A percentile compares a stretch with the other conserved stretches of the same genome.
These are phyloP conservation scores for Otolemur crassicaudatus DNA, from an alignment of 2,797 vertebrate genomes.

Conservation along the genomic window DNA sequence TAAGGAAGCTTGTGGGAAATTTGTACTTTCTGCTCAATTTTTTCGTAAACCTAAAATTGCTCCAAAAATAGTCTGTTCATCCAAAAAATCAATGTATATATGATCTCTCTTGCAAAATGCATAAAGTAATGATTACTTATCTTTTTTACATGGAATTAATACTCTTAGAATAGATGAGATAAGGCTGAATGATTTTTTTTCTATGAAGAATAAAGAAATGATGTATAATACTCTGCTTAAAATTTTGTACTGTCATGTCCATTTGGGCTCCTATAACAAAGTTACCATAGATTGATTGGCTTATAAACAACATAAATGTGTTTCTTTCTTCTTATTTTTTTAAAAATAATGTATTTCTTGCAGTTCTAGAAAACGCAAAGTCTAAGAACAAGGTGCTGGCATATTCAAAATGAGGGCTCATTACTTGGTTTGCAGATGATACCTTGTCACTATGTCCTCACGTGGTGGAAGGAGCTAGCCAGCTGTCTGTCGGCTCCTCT, in stretches of 20 bases:
- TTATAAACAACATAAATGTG: not conserved
- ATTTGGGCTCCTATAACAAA: not conserved
- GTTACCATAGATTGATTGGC: not conserved
- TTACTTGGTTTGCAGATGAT: not conserved
- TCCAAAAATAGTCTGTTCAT: not conserved
- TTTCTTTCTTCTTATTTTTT: not conserved
- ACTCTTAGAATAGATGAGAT: not conserved
- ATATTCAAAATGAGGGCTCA: not conserved
- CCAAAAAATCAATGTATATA: not conserved
- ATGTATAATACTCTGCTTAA: not conserved
- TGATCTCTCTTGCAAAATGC: not conserved
- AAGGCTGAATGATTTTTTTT: not conserved
- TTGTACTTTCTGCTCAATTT: not conserved
- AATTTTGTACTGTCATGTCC: not conserved
- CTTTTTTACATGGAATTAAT: not conserved
- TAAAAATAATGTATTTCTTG: not conserved
- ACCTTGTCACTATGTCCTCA: not conserved
- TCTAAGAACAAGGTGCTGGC: not conserved
- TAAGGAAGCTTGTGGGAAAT: not conserved
- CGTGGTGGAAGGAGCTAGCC: not conserved
- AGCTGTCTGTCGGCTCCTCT: not conserved
- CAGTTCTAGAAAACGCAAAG: not conserved
- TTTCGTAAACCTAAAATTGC: not conserved
- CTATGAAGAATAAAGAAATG: not conserved
- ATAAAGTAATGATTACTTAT: not conserved